Conservation (phyloP, 2,113 vertebrate genomes). For the Seriola aureovittata region DNA sequence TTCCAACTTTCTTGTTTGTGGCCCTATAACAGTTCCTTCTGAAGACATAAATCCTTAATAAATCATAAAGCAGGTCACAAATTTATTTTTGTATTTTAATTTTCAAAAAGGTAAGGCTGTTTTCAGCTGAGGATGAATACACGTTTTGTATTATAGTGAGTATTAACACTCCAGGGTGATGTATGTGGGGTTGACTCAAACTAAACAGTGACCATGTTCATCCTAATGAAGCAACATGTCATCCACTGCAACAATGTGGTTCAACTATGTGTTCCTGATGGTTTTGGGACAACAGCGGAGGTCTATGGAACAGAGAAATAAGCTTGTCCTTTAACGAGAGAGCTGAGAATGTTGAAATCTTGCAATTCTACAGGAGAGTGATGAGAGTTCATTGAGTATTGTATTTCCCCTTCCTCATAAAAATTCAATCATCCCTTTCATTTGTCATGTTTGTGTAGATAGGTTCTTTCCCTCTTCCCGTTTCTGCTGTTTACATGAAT, state of each 20-base stretch:
- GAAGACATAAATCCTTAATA: not conserved
- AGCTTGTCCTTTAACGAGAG: not conserved
- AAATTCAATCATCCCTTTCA: constrained; percentile 17
- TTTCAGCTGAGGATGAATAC: not conserved
- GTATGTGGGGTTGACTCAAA: not conserved
- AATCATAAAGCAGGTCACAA: not conserved
- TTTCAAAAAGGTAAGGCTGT: not conserved
- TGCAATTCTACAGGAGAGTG: not conserved
- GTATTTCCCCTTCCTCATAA: not conserved
- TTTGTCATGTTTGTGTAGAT: constrained; percentile 34
- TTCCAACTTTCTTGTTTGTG: too few species aligned
- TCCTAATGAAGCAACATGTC: not conserved
- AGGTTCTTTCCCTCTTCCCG: not conserved
- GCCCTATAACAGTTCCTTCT: not conserved
- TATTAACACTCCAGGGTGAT: not conserved
- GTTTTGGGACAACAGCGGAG: not conserved
- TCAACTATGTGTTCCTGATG: not conserved
- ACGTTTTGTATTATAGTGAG: not conserved
- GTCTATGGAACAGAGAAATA: not conserved
- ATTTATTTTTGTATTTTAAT: not conserved
- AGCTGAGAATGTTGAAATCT: not conserved
- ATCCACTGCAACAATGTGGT: not conserved
- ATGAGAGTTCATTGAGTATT: constrained; percentile 9
- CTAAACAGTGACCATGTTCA: not conserved
- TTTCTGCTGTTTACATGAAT: constrained; percentile 43